Evolutionary conservation across 2,113 vertebrate genomes (phyloP).

Genomic region (Herpailurus yagouaroundi): DNA sequence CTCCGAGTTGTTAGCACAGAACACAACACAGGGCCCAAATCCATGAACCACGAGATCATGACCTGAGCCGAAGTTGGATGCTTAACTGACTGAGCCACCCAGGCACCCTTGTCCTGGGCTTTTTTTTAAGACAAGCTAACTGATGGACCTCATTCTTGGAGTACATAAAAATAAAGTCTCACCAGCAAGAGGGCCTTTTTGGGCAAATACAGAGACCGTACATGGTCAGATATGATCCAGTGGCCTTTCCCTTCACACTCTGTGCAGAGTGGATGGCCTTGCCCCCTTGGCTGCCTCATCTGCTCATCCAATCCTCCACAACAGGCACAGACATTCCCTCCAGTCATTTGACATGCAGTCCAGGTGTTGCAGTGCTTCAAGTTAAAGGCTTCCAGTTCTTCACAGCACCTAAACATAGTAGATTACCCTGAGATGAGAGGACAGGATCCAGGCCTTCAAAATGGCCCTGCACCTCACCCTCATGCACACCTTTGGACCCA

Average conservation of each 20-base stretch:
- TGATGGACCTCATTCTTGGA: neutral
- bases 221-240: neutral
- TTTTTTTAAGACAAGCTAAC: neutral
- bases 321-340: neutral
- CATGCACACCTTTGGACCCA: neutral
- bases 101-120: too few relatives aligned
- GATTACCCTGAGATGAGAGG: neutral
- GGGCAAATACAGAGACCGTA: neutral
- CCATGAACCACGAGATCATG: too few relatives aligned
- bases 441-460: neutral
- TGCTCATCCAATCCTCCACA: neutral
- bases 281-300: too few relatives aligned
- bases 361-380: neutral
- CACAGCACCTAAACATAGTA: neutral
- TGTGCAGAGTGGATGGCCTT: too few relatives aligned
- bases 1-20: too few relatives aligned
- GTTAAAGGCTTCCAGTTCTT: neutral
- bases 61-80: too few relatives aligned
- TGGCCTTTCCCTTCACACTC: neutral
- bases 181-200: neutral
- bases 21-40: too few relatives aligned
- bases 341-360: neutral
- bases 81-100: too few relatives aligned
- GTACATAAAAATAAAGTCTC: neutral
- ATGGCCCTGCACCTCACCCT: neutral